Conservation (phyloP, 2,888 invertebrate genomes). For the Chrysomela aeneicollis region DNA sequence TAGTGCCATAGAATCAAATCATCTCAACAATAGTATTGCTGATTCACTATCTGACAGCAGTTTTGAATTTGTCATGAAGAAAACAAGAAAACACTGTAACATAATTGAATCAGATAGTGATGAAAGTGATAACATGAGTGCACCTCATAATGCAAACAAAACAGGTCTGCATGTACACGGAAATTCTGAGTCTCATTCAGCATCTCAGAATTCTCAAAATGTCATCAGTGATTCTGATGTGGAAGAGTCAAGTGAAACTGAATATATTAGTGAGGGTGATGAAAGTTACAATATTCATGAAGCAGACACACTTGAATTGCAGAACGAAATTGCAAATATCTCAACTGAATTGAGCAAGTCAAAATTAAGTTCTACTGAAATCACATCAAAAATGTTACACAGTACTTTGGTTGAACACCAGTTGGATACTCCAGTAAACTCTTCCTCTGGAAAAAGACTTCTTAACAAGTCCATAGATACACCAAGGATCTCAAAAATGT, state of each 20-base stretch:
- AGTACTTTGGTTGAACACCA: slow-evolving; percentile 29
- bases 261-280: neutral
- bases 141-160: slow-evolving; percentile 1
- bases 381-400: slow-evolving; percentile 14
- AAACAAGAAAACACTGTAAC: neutral
- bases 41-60: neutral
- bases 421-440: slow-evolving; percentile 19
- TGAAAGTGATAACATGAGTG: neutral
- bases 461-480: slow-evolving; percentile 33
- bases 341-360: slow-evolving; percentile 13
- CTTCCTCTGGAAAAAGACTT: slow-evolving; percentile 26
- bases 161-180: neutral
- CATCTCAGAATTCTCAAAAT: no score
- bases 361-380: slow-evolving; percentile 6
- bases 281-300: no score
- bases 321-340: slow-evolving; percentile 14
- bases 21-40: neutral
- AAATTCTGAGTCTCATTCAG: no score
- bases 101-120: slow-evolving; percentile 19
- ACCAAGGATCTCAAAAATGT: slow-evolving; percentile 22
- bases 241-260: neutral
- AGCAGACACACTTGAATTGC: neutral
- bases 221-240: slow-evolving; percentile 14
- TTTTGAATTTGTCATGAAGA: neutral
- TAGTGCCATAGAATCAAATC: neutral